phyloP scores from a whole-genome alignment of 2,113 vertebrate species.

The Ophiodon elongatus region DNA sequence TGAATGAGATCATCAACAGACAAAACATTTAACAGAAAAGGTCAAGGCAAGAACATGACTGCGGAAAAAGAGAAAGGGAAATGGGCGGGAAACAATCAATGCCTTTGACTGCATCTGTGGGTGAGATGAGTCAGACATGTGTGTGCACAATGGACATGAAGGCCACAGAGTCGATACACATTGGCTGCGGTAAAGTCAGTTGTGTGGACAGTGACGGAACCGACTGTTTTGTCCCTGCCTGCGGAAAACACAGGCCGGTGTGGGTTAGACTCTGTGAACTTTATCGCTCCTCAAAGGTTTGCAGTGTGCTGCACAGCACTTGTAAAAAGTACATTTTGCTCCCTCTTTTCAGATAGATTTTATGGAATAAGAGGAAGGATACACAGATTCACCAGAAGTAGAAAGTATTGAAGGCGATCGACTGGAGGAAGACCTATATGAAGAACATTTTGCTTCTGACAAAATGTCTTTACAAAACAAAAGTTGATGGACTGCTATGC shows the following conservation, averaged over 20 bases:
- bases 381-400: background rate
- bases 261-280: slow-evolving; percentile 45
- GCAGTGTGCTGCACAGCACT: slow-evolving; percentile 28
- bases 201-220: slow-evolving; percentile 42
- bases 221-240: slow-evolving; percentile 36
- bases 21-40: slow-evolving; percentile 35
- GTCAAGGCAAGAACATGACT: slow-evolving; percentile 13
- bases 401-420: background rate
- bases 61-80: slow-evolving; percentile 17
- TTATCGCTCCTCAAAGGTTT: slow-evolving; percentile 40
- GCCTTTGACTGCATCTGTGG: slow-evolving; percentile 53
- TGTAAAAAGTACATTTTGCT: slow-evolving; percentile 20
- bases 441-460: background rate
- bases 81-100: slow-evolving; percentile 52
- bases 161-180: slow-evolving; percentile 63
- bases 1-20: slow-evolving; percentile 32
- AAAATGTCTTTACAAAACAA: background rate
- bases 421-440: no score
- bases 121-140: slow-evolving; percentile 58
- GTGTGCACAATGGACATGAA: slow-evolving; percentile 63
- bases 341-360: slow-evolving; percentile 31
- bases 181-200: slow-evolving; percentile 24
- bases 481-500: background rate
- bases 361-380: background rate
- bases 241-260: slow-evolving; percentile 34